Base-by-base conservation (phyloP, 1,140 invertebrate species). In the Lucilia sericata region DNA sequence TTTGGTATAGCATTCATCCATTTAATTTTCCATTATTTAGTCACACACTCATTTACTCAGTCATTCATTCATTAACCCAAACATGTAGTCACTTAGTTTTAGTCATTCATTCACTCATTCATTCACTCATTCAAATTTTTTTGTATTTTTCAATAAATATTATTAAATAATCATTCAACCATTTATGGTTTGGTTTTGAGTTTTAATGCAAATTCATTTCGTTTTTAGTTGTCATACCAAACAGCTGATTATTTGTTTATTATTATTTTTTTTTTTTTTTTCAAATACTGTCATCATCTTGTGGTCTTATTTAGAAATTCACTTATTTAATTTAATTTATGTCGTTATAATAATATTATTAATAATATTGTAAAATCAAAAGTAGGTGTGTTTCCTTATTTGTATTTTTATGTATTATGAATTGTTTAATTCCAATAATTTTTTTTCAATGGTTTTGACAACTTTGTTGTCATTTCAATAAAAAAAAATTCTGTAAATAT, bases 371-470 rank as follows among this genome's bases (percentile, higher is more conserved):
- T 30, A 21, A 70, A 70, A 25, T 12, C 21, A 70, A 70, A 70
- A 70, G 65, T 70, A 21, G 65, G 65, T 70, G 65, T 70, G 65
- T 70, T 70, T 7, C 65, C 65, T 70, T 70, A 70, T 70, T 70
- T 70, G 60, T 70, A 70, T 70, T 7, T 70, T 21, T 14, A 25
- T 19, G 25, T 30, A 30, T 30, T 30, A 30, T 30, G 25, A 30
- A 30, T 30, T 30, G 3, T 30, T 30, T 30, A 30, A 30, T 30
- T 30, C 3, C 25, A 30, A 30, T 30, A 30, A 30, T 30, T 30
- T 30, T 70, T 70, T 70, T 25, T 70, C 7, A 25, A 25, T 70
- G n/a, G 65, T 70, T 21, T 70, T 70, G 5, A 21, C 55, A 60
- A 60, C 14, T 17, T 17, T n/a, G 55, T n/a, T 60, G 55, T 70